These are phyloP conservation scores for Julus scandinavius DNA, from an alignment of 2,888 invertebrate genomes.

Conservation along the genomic window DNA sequence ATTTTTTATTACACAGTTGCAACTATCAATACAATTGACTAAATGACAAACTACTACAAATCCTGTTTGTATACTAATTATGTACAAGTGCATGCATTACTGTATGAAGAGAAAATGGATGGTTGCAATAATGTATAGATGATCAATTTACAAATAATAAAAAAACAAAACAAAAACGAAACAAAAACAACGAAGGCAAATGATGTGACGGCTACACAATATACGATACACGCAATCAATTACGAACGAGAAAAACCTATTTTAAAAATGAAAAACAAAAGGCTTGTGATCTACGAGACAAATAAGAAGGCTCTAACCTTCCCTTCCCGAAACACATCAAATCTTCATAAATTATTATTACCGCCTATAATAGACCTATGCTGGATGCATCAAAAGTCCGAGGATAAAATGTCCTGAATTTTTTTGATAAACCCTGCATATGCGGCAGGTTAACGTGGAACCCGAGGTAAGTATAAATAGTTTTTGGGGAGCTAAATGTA, in stretches of 20 bases:
- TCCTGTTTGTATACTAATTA: constrained; percentile 28
- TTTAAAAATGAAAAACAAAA: not conserved
- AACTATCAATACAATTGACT: constrained; percentile 7
- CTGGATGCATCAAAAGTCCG: not conserved
- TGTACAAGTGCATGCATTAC: constrained; percentile 45
- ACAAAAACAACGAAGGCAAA: constrained; percentile 14
- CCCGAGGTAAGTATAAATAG: not conserved
- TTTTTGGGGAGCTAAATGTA: not conserved
- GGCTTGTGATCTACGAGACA: not conserved
- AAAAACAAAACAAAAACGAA: constrained; percentile 7
- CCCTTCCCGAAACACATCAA: not conserved
- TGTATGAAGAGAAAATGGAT: constrained; percentile 10
- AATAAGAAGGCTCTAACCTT: not conserved
- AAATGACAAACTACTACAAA: constrained; percentile 35
- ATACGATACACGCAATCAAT: constrained; percentile 21
- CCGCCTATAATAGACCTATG: not conserved
- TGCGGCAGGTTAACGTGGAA: not conserved
- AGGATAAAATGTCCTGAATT: not conserved
- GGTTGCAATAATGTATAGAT: constrained; percentile 12
- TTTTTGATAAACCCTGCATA: not conserved
- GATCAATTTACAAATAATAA: constrained; percentile 23
- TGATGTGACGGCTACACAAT: constrained; percentile 6
- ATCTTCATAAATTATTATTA: constrained; percentile 8
- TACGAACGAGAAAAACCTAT: not conserved
- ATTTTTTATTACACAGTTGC: constrained; percentile 30